Evolutionary conservation across 2,113 vertebrate species (phyloP).

Genomic region (Rhinoptilus africanus): DNA sequence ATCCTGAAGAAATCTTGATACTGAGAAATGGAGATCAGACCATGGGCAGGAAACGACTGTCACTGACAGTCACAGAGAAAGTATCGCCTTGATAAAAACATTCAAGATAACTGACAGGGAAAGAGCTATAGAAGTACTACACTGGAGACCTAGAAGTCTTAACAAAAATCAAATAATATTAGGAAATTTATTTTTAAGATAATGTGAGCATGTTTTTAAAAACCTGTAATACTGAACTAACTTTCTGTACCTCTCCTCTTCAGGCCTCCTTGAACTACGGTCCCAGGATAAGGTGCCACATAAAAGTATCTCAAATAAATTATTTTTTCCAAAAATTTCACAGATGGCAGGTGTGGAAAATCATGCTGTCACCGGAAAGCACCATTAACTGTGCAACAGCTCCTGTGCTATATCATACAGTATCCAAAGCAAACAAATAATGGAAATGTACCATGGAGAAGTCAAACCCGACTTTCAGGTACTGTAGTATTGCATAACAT

Average conservation of each 20-base stretch:
- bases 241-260: neutral
- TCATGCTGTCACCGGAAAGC: neutral
- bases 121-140: neutral
- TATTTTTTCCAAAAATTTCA: neutral
- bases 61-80: neutral
- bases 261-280: neutral
- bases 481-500: constrained; percentile 22
- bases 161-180: neutral
- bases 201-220: neutral
- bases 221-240: neutral
- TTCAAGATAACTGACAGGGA: neutral
- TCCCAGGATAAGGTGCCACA: neutral
- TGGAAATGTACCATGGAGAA: constrained; percentile 55
- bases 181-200: neutral
- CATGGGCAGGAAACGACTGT: neutral
- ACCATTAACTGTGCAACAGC: neutral
- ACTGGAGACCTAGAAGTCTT: neutral
- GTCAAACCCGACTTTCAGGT: constrained; percentile 52
- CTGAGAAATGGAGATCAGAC: neutral
- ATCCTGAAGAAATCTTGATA: neutral
- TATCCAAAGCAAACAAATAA: constrained; percentile 39
- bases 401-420: neutral
- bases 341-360: neutral
- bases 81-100: neutral
- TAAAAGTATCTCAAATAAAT: neutral